These are phyloP conservation scores for Acipenser oxyrinchus DNA, from an alignment of 2,797 vertebrate genomes.

Conservation along the genomic window DNA sequence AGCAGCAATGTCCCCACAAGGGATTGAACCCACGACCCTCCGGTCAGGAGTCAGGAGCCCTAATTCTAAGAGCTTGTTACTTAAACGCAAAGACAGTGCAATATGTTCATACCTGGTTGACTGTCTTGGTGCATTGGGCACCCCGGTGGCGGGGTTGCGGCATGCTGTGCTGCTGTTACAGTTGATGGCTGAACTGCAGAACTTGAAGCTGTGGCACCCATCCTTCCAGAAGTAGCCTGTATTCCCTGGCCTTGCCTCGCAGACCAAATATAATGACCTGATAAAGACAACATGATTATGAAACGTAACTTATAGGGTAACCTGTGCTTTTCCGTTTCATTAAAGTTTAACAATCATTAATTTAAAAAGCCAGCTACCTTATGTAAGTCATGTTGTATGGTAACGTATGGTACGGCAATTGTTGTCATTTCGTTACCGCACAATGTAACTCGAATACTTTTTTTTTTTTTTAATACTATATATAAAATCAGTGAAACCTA, in stretches of 20 bases:
- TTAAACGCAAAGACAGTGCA: background rate
- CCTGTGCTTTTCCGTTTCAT: background rate
- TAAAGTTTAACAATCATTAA: background rate
- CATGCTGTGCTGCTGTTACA: constrained; percentile 11
- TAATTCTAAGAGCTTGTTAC: background rate
- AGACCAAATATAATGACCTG: background rate
- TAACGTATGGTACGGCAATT: background rate
- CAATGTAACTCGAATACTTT: too few relatives aligned
- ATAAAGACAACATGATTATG: background rate
- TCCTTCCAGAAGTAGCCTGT: constrained; percentile 28
- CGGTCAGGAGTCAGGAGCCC: background rate
- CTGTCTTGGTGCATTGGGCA: constrained; percentile 68
- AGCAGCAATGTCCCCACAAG: constrained; percentile 1
- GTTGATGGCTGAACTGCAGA: constrained; percentile 38
- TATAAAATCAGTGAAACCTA: too few relatives aligned
- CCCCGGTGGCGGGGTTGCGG: constrained; percentile 39
- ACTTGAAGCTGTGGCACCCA: constrained; percentile 65
- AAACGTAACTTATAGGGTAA: background rate
- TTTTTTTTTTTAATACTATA: too few relatives aligned
- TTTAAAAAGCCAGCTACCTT: background rate
- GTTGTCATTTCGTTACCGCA: too few relatives aligned
- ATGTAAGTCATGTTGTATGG: background rate
- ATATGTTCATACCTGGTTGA: constrained; percentile 37
- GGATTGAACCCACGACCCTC: background rate
- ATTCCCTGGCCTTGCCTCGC: background rate